These are phyloP conservation scores for Meandrusa payeni DNA, from an alignment of 2,888 invertebrate species.

Conservation along the genomic window DNA sequence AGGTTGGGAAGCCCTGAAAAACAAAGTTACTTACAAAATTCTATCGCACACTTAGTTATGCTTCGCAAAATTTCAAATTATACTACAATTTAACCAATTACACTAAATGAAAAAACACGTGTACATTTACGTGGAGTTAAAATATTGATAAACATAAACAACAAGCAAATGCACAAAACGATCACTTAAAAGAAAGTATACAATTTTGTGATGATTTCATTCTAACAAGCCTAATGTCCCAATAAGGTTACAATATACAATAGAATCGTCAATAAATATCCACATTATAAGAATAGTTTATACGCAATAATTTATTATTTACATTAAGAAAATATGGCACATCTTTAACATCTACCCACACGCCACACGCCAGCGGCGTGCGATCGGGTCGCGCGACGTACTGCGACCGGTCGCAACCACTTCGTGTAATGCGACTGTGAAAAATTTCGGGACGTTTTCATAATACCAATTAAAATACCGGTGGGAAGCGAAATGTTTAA, in stretches of 20 bases:
- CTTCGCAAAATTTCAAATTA: too few species aligned
- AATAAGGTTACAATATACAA: slow-evolving; percentile 40
- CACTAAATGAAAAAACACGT: slow-evolving; percentile 16
- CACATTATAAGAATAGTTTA: slow-evolving; percentile 55
- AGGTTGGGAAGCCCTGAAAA: too few species aligned
- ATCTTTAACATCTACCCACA: slow-evolving; percentile 70
- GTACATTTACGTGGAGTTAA: slow-evolving; percentile 27
- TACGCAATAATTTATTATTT: slow-evolving; percentile 73
- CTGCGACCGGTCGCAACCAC: slow-evolving; percentile 21
- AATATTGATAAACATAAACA: slow-evolving; percentile 48
- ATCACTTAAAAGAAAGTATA: slow-evolving; percentile 47
- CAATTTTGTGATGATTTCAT: slow-evolving; percentile 62
- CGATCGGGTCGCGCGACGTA: slow-evolving; percentile 29
- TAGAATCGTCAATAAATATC: slow-evolving; percentile 74
- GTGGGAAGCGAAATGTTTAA: slow-evolving; percentile 75
- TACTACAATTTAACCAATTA: slow-evolving; percentile 20
- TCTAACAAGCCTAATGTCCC: slow-evolving; percentile 48
- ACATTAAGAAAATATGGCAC: slow-evolving; percentile 80
- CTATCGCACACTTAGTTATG: slow-evolving; percentile 7
- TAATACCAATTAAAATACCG: slow-evolving; percentile 80
- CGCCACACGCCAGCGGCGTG: slow-evolving; percentile 26
- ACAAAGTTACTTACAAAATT: slow-evolving; percentile 36
- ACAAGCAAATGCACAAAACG: slow-evolving; percentile 76
- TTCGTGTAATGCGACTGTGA: slow-evolving; percentile 43
- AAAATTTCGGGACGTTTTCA: slow-evolving; percentile 31